Base-by-base conservation (phyloP, 2,888 invertebrate genomes). In the Tanypteryx hageni region DNA sequence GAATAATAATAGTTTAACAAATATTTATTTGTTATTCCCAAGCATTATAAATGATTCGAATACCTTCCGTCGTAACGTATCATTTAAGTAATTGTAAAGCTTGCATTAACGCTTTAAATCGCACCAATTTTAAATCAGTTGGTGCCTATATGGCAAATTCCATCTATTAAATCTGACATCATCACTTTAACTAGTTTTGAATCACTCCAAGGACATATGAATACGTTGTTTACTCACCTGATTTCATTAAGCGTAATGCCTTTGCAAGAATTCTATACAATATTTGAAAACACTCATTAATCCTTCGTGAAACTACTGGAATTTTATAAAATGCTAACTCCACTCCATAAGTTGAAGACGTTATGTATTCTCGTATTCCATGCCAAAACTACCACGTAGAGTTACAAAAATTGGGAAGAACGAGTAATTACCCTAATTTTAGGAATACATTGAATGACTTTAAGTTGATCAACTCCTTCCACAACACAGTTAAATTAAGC, bases 321-420 rank as follows among this genome's bases (percentile, higher is more conserved):
- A 86, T 59, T 22, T 16, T 27, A 61, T 61, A 59, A 31, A 86
- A 86, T 86, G 61, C 61, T 61, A n/a, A 86, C 59, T 61, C 57
- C 61, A 18, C 31, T 86, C 27, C 59, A 86, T 61, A 59, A 58
- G 86, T 61, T 86, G 61, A 59, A 86, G 86, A 86, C 86, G 86
- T 61, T 31, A 59, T 59, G 58, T 86, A 16, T 44, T 82, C 76
- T 76, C 27, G 76, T 13, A 76, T 27, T 27, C 8, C 22, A 76
- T 27, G 76, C 13, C 4, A 76, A 27, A 11, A 27, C 76, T 27
- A 76, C 3, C 13, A 76, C 22, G 76, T 27, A 27, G 13, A 2
- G 76, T 27, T 27, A 76, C 13, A 76, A 27, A 27, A 10, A 27
- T 4, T 76, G 22, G 13, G 76, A 76, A 27, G 27, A 76, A 76